A percentile compares a stretch with the other conserved stretches of the same genome.
Conservation (phyloP, 2,797 vertebrate species). For the Lepilemur ruficaudatus region DNA sequence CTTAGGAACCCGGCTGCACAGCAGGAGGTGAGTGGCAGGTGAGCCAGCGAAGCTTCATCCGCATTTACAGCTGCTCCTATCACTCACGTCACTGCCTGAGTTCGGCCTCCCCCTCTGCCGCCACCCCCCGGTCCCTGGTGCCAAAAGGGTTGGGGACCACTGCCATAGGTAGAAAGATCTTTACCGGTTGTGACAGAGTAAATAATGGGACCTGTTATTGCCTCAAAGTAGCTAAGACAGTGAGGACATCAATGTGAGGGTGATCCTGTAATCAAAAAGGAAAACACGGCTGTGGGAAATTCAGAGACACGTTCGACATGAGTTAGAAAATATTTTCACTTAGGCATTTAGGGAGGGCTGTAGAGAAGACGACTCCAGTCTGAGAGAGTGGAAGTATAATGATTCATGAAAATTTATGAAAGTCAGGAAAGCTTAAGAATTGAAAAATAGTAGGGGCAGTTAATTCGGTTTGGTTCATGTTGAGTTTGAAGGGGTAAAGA, state of each 20-base stretch:
- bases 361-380: neutral
- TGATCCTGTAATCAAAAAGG: neutral
- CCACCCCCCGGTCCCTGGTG: too few relatives aligned
- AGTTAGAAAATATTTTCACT: slow-evolving; percentile 24
- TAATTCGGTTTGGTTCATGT: neutral
- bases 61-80: too few relatives aligned
- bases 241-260: neutral
- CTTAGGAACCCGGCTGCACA: too few relatives aligned
- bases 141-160: too few relatives aligned
- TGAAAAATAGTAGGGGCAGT: neutral
- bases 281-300: neutral
- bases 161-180: neutral
- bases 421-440: neutral
- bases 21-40: too few relatives aligned
- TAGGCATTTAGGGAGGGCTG: neutral
- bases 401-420: neutral
- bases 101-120: too few relatives aligned
- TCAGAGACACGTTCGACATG: neutral
- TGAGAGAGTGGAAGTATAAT: neutral
- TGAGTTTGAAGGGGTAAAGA: neutral
- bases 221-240: neutral
- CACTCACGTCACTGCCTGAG: too few relatives aligned
- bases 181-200: neutral
- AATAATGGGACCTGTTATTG: neutral
- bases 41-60: too few relatives aligned